A percentile compares a stretch with the other conserved stretches of the same genome.
phyloP scores from a whole-genome alignment of 2,888 invertebrate species.

The Xestobium rufovillosum region DNA sequence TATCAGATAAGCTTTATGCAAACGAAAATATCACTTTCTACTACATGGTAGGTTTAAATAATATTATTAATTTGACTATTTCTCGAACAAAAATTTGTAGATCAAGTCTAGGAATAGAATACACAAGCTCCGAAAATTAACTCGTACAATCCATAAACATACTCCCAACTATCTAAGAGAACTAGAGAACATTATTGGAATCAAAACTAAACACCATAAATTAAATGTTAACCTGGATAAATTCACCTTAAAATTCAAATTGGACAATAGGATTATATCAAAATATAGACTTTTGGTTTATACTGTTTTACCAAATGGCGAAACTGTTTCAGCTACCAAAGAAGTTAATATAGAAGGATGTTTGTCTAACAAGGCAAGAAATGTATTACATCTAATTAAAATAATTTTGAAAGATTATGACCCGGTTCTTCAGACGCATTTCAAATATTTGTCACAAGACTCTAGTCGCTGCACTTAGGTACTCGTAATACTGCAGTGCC shows the following conservation, averaged over 20 bases:
- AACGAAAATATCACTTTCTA: slow-evolving; percentile 34
- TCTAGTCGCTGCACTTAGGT: too few relatives aligned
- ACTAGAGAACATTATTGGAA: slow-evolving; percentile 33
- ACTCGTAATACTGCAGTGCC: too few relatives aligned
- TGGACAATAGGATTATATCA: slow-evolving; percentile 44
- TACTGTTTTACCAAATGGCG: slow-evolving; percentile 48
- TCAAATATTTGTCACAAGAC: too few relatives aligned
- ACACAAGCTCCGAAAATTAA: slow-evolving; percentile 30
- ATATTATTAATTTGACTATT: too few relatives aligned
- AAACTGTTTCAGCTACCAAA: slow-evolving; percentile 49
- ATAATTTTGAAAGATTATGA: neutral
- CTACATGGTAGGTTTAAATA: slow-evolving; percentile 38
- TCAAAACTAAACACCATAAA: slow-evolving; percentile 30
- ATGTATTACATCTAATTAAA: slow-evolving; percentile 9
- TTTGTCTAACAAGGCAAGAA: slow-evolving; percentile 47
- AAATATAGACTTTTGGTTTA: slow-evolving; percentile 49
- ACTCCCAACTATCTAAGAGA: slow-evolving; percentile 27
- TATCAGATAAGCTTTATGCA: slow-evolving; percentile 30
- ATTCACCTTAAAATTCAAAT: slow-evolving; percentile 44
- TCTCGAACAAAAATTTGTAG: too few relatives aligned
- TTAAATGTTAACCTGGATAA: slow-evolving; percentile 31
- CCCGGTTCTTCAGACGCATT: too few relatives aligned
- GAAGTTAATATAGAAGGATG: slow-evolving; percentile 49
- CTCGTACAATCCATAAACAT: slow-evolving; percentile 29
- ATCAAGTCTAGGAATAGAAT: slow-evolving; percentile 37